phyloP scores from a whole-genome alignment of 2,113 vertebrate species.

The Saimiri boliviensis region DNA sequence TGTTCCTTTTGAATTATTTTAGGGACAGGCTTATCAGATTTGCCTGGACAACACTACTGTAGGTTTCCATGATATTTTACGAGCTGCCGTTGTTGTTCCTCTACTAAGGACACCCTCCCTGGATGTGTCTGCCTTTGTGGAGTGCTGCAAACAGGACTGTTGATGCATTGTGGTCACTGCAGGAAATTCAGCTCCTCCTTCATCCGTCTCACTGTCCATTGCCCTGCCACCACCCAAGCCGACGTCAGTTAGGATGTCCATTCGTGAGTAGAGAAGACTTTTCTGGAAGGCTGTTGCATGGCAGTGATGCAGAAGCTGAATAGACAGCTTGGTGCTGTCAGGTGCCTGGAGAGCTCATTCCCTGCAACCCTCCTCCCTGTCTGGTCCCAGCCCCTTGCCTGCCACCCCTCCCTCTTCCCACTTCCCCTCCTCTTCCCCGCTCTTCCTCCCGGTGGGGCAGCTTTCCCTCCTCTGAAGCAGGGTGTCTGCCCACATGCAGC shows the following conservation, averaged over 20 bases:
- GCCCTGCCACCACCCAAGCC: rapidly evolving
- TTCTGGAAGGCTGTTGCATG: background rate
- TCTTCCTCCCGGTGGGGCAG: background rate
- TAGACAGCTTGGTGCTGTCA: no score
- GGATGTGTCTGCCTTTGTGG: background rate
- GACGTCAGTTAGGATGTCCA: rapidly evolving
- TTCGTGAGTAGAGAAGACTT: background rate
- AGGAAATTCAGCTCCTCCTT: background rate
- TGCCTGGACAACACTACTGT: background rate
- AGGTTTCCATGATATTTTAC: background rate
- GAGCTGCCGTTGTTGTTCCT: rapidly evolving
- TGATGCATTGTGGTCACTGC: background rate
- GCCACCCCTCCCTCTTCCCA: rapidly evolving
- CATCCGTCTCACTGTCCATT: rapidly evolving
- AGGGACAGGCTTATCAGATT: background rate
- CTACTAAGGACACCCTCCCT: background rate
- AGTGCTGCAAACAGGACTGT: rapidly evolving
- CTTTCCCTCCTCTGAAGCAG: background rate
- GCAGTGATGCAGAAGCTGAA: background rate
- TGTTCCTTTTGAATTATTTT: background rate
- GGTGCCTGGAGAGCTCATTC: background rate
- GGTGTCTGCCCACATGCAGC: background rate
- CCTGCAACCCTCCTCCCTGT: background rate
- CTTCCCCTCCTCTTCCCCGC: background rate
- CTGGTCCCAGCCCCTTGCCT: rapidly evolving